Percentiles rank a stretch among this genome's conserved stretches.
These are phyloP conservation scores for Melanotaenia pygmaea DNA, from an alignment of 2,797 vertebrate genomes.

Conservation along the genomic window DNA sequence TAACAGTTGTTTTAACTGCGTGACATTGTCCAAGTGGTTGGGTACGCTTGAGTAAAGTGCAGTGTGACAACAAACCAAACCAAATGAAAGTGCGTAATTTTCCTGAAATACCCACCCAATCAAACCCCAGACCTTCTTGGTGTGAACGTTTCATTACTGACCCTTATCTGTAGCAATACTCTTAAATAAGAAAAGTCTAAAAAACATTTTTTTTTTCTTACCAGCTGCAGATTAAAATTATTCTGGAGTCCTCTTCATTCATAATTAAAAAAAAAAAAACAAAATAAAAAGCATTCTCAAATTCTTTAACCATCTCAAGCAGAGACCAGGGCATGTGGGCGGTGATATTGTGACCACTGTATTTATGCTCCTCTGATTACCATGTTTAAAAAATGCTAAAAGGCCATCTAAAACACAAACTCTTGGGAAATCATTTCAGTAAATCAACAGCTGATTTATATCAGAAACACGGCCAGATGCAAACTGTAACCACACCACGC, in stretches of 20 bases:
- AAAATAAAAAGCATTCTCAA: not conserved
- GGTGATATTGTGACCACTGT: not conserved
- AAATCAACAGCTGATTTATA: slow-evolving; percentile 15
- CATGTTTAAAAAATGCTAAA: not conserved
- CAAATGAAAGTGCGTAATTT: too few relatives aligned
- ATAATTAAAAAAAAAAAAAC: not conserved
- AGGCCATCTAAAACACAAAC: not conserved
- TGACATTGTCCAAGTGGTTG: too few relatives aligned
- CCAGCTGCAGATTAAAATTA: too few relatives aligned
- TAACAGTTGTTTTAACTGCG: too few relatives aligned
- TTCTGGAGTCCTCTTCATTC: too few relatives aligned
- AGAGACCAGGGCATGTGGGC: not conserved
- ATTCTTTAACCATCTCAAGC: not conserved
- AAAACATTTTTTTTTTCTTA: not conserved
- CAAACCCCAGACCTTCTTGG: too few relatives aligned
- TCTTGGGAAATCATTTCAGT: slow-evolving; percentile 5
- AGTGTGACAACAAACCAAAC: too few relatives aligned
- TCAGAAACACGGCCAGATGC: slow-evolving; percentile 25
- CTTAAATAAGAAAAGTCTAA: not conserved
- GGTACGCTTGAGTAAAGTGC: too few relatives aligned
- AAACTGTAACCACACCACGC: slow-evolving; percentile 24
- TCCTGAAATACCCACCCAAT: too few relatives aligned
- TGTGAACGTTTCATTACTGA: not conserved
- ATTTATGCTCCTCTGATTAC: not conserved
- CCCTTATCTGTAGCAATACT: not conserved